Conservation (phyloP, 2,888 invertebrate species). For the Ennomos erosarius region DNA sequence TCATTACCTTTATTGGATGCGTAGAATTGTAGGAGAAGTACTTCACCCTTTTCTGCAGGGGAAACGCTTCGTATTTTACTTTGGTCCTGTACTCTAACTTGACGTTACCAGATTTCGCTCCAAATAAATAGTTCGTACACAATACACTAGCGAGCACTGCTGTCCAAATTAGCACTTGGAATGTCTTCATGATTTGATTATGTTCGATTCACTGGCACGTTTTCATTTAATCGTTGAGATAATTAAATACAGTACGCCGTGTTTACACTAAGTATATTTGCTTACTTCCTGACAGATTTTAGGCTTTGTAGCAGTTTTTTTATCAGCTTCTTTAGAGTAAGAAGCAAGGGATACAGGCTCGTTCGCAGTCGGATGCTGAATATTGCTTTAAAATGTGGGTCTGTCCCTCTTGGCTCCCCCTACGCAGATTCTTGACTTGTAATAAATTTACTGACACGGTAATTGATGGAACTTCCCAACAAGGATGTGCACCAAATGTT, state of each 20-base stretch:
- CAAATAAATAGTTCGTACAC: constrained; percentile 55
- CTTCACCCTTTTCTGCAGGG: constrained; percentile 57
- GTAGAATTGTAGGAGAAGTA: constrained; percentile 50
- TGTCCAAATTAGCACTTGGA: constrained; percentile 36
- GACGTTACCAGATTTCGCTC: constrained; percentile 44
- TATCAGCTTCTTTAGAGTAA: neutral
- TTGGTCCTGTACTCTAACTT: constrained; percentile 48
- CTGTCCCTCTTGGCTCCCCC: constrained; percentile 28
- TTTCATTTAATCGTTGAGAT: constrained; percentile 7
- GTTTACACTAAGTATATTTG: constrained; percentile 15
- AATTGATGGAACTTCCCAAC: constrained; percentile 24
- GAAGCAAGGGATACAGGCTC: constrained; percentile 12
- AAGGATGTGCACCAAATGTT: constrained; percentile 39
- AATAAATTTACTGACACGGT: constrained; percentile 31
- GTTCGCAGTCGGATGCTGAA: constrained; percentile 36
- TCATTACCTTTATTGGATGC: constrained; percentile 51
- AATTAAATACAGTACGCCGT: constrained; percentile 18
- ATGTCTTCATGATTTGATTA: constrained; percentile 35
- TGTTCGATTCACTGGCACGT: constrained; percentile 4
- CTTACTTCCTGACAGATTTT: neutral
- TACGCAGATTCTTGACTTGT: constrained; percentile 29
- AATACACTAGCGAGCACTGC: constrained; percentile 46
- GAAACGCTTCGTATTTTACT: constrained; percentile 57
- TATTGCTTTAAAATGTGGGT: constrained; percentile 33
- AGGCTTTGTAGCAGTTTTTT: neutral